These are phyloP conservation scores for Phrynocephalus forsythii DNA, from an alignment of 2,797 vertebrate species.

Conservation along the genomic window DNA sequence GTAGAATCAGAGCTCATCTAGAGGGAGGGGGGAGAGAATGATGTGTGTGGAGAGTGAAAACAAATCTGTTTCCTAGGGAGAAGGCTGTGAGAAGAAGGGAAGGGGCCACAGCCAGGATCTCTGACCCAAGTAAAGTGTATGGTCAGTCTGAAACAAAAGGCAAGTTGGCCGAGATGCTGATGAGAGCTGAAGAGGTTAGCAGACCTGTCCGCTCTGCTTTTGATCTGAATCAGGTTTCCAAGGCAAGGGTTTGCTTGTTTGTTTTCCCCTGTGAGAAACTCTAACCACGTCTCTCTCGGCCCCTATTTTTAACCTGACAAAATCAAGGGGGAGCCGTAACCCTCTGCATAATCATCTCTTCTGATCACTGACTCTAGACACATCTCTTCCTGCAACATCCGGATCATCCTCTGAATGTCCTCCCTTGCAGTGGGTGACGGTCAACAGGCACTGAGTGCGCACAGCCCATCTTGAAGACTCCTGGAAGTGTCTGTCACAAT, in stretches of 20 bases:
- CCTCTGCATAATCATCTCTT: not conserved
- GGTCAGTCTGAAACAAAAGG: not conserved
- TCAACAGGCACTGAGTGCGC: slow-evolving; percentile 55
- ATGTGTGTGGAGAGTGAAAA: not conserved
- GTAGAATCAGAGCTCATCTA: accelerated
- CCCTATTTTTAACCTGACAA: not conserved
- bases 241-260: not conserved
- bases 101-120: not conserved
- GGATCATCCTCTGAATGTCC: slow-evolving; percentile 27
- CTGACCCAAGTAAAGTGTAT: slow-evolving; percentile 1
- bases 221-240: not conserved
- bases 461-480: slow-evolving; percentile 59
- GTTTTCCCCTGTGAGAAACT: not conserved
- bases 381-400: too few relatives aligned
- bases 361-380: not conserved
- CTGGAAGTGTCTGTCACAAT: slow-evolving; percentile 81
- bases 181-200: not conserved
- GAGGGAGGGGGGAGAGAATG: not conserved
- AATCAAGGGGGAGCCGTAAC: slow-evolving; percentile 9
- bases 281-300: accelerated
- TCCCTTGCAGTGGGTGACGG: slow-evolving; percentile 31
- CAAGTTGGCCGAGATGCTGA: not conserved
- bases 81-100: not conserved
- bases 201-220: not conserved
- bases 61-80: not conserved